These are phyloP conservation scores for Thinocorus orbignyianus DNA, from an alignment of 2,113 vertebrate species.

Conservation along the genomic window DNA sequence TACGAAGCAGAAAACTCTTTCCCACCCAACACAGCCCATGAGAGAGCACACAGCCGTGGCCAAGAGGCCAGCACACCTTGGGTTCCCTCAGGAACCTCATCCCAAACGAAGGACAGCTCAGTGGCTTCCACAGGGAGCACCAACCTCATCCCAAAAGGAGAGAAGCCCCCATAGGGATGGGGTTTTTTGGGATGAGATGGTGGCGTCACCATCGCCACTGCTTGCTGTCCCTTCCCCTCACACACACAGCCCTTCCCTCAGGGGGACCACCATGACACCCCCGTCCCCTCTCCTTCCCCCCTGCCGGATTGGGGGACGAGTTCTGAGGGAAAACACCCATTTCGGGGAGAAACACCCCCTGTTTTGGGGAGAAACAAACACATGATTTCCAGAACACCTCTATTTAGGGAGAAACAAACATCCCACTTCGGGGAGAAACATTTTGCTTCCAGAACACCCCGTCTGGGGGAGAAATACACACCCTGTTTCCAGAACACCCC, in stretches of 20 bases:
- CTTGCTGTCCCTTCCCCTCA: too few species aligned
- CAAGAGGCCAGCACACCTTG: accelerated
- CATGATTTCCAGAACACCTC: not conserved
- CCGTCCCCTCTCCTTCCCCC: too few species aligned
- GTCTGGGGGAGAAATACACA: too few species aligned
- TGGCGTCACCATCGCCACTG: not conserved
- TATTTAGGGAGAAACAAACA: too few species aligned
- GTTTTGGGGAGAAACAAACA: too few species aligned
- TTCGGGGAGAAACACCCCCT: accelerated
- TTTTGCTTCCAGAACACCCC: too few species aligned
- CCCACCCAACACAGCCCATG: not conserved
- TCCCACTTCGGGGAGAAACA: too few species aligned
- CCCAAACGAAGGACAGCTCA: not conserved
- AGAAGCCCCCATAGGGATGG: accelerated
- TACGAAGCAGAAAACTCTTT: accelerated
- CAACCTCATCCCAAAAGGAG: accelerated
- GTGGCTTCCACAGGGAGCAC: not conserved
- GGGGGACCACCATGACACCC: not conserved
- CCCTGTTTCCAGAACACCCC: too few species aligned
- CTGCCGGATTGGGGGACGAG: too few species aligned
- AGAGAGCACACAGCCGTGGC: accelerated
- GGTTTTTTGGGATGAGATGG: too few species aligned
- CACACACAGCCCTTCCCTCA: accelerated
- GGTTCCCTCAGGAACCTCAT: accelerated
- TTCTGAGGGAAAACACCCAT: not conserved